These are phyloP conservation scores for Centropus unirufus DNA, from an alignment of 2,113 vertebrate genomes.

Conservation along the genomic window DNA sequence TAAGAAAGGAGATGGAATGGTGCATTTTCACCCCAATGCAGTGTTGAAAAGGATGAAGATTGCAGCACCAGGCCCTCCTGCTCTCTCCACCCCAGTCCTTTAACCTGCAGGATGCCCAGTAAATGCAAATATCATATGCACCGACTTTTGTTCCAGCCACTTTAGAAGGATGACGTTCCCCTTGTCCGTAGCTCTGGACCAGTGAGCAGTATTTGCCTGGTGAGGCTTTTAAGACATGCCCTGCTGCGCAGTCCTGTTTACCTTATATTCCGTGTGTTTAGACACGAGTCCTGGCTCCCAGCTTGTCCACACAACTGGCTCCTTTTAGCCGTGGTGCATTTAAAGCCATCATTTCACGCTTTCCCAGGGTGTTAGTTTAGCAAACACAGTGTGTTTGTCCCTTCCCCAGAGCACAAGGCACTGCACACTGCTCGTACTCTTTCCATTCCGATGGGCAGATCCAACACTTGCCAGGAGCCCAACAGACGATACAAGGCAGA, in stretches of 20 bases:
- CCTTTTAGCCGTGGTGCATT: background rate
- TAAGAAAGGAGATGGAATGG: background rate
- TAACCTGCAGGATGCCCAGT: background rate
- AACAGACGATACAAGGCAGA: background rate
- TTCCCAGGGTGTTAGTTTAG: background rate
- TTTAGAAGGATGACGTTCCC: background rate
- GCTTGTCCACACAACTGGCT: background rate
- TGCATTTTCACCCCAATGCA: background rate
- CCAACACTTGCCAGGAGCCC: background rate
- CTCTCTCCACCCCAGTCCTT: background rate
- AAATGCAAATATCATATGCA: background rate
- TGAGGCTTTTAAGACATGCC: background rate
- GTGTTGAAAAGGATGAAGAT: background rate
- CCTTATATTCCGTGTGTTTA: background rate
- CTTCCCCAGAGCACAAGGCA: background rate
- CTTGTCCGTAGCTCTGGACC: background rate
- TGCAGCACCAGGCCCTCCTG: background rate
- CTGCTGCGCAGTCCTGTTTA: background rate
- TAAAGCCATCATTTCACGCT: background rate
- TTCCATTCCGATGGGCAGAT: background rate
- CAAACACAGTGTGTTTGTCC: conserved; percentile 4
- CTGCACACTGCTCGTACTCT: background rate
- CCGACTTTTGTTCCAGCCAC: background rate
- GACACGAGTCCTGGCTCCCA: rapidly evolving
- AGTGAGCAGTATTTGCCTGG: background rate